Percentiles rank a stretch among this genome's conserved stretches.
These are phyloP conservation scores for Capreolus pygargus DNA, from an alignment of 2,113 vertebrate genomes.

Conservation along the genomic window DNA sequence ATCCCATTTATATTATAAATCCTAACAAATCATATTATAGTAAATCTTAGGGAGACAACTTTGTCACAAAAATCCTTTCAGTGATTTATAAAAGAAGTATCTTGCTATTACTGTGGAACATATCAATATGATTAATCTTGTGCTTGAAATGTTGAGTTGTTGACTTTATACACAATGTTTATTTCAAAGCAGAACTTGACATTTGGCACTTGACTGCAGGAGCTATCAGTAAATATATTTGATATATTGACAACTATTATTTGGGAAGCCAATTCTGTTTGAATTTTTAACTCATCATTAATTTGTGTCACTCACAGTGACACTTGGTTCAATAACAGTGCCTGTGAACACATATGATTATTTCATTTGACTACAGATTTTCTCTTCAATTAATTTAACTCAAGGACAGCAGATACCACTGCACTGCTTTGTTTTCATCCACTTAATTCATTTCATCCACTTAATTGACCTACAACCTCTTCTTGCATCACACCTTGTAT, in stretches of 20 bases:
- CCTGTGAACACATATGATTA: background rate
- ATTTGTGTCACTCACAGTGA: background rate
- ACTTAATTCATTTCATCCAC: background rate
- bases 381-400: background rate
- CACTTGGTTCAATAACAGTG: background rate
- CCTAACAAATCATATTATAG: conserved; percentile 73
- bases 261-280: background rate
- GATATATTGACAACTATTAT: background rate
- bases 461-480: background rate
- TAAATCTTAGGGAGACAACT: conserved; percentile 68
- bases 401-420: background rate
- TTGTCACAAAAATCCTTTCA: conserved; percentile 46
- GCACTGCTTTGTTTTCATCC: background rate
- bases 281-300: conserved; percentile 11
- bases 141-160: background rate
- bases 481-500: background rate
- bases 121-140: conserved; percentile 42
- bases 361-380: background rate
- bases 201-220: background rate
- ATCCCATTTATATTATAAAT: conserved; percentile 72
- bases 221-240: background rate
- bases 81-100: conserved; percentile 43
- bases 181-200: conserved; percentile 2
- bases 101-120: background rate
- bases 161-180: conserved; percentile 35